Base-by-base conservation (phyloP, 2,888 invertebrate genomes). In the Temnothorax ravouxi region DNA sequence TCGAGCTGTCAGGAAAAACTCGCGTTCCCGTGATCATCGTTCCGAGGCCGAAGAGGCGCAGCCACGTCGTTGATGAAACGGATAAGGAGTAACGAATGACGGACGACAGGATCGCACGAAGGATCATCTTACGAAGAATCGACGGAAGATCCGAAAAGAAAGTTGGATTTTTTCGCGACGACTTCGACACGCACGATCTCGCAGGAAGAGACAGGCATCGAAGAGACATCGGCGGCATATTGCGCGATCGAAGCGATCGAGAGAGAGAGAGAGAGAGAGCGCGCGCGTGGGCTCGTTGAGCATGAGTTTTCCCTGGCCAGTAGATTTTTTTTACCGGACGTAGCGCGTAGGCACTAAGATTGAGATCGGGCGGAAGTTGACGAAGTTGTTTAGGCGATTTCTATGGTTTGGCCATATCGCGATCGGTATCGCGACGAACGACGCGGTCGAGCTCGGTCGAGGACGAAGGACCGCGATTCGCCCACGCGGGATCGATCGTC, bases 391-490 rank as follows among this genome's bases (percentile, higher is more conserved):
- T 81, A 82, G 83, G 64, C 84, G 80, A 89, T 88, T 88, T 89
- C 88, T 90, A 93, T 91, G 93, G 92, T 93, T 93, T 93, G 91
- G 92, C 94, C 93, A 94, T 94, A 94, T 94, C 94, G 94, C 85
- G 80, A 59, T 84, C 87, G 91, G 77, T 74, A 85, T 85, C 88
- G 84, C 88, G 89, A 81, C 81, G 84, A 52, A 50, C 41, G 76
- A 44, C 34, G 69, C 21, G 69, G 5, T 29, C 29, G 29, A 47
- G 6, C 59, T 71, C 72, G 21, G 9, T 61, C 59, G 15, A 44
- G 87, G 86, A 87, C 88, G 81, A 83, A 50, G 80, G 82, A 41
- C 38, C 56, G 80, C 80, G 86, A 56, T 38, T 66, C 83, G 81
- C 81, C n/a, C 13, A n/a, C 79, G 83, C 81, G 83, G 83, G 87